Evolutionary conservation across 1,140 invertebrate species (phyloP).

Genomic region (Platorchestia sp.): DNA sequence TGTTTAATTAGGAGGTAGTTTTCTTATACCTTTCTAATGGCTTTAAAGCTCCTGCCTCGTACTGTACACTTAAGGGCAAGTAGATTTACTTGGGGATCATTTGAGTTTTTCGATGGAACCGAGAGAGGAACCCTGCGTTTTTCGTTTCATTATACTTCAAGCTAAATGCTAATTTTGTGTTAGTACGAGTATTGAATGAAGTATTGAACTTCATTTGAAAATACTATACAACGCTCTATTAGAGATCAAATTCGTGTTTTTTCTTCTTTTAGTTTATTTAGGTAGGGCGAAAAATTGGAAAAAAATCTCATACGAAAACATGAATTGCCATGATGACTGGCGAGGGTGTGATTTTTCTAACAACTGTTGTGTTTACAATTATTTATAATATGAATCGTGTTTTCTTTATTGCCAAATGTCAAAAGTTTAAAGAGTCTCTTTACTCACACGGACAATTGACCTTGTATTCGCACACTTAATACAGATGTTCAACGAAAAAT

Average conservation of each 20-base stretch:
- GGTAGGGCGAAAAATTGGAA: too few species aligned
- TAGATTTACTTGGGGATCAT: neutral
- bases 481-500: neutral
- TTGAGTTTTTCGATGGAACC: neutral
- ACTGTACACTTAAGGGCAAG: neutral
- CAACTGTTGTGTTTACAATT: too few species aligned
- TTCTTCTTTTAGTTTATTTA: neutral
- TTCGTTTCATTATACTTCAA: neutral
- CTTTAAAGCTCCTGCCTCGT: neutral
- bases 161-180: neutral
- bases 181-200: neutral
- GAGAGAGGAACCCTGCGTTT: neutral
- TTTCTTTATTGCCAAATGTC: too few species aligned
- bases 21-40: neutral
- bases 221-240: neutral
- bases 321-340: too few species aligned
- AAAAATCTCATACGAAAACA: too few species aligned
- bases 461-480: too few species aligned
- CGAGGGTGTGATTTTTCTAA: too few species aligned
- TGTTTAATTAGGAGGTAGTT: neutral
- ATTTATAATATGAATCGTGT: too few species aligned
- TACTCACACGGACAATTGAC: too few species aligned
- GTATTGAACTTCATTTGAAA: neutral
- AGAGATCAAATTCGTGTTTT: neutral
- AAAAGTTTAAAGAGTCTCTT: too few species aligned